Evolutionary conservation across 2,888 invertebrate species (phyloP).

Genomic region (Drymonia ruficornis): DNA sequence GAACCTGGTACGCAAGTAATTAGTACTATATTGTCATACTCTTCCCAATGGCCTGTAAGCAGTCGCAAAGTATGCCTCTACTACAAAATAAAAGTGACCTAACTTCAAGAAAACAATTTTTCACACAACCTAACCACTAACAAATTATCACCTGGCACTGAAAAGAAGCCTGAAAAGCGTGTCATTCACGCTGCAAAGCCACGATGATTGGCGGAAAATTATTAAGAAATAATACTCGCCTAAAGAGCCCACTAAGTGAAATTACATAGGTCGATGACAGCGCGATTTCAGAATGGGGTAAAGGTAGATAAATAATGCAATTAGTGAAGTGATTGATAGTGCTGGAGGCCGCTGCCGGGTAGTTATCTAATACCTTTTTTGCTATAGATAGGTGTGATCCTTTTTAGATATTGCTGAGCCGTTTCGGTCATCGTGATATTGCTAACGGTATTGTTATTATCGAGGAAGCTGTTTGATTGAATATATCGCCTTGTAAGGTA

Average conservation of each 20-base stretch:
- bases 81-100: too few relatives aligned
- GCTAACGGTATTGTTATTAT: constrained; percentile 1
- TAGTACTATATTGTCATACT: too few relatives aligned
- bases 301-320: constrained; percentile 73
- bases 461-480: constrained; percentile 1
- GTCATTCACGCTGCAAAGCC: constrained; percentile 42
- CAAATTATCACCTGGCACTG: background rate
- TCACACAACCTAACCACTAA: too few relatives aligned
- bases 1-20: too few relatives aligned
- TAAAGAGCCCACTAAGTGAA: constrained; percentile 72
- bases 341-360: constrained; percentile 44
- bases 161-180: constrained; percentile 30
- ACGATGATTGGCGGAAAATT: constrained; percentile 56
- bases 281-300: constrained; percentile 60
- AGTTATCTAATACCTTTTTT: constrained; percentile 47
- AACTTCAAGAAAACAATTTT: too few relatives aligned
- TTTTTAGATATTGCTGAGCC: constrained; percentile 34
- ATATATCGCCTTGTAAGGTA: background rate
- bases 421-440: constrained; percentile 41
- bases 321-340: constrained; percentile 77
- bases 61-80: too few relatives aligned
- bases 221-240: constrained; percentile 59
- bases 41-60: too few relatives aligned
- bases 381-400: constrained; percentile 46
- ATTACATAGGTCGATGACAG: constrained; percentile 74